A percentile compares a stretch with the other conserved stretches of the same genome.
Evolutionary conservation across 1,140 invertebrate genomes (phyloP).

Genomic region (Drosophila bocqueti): DNA sequence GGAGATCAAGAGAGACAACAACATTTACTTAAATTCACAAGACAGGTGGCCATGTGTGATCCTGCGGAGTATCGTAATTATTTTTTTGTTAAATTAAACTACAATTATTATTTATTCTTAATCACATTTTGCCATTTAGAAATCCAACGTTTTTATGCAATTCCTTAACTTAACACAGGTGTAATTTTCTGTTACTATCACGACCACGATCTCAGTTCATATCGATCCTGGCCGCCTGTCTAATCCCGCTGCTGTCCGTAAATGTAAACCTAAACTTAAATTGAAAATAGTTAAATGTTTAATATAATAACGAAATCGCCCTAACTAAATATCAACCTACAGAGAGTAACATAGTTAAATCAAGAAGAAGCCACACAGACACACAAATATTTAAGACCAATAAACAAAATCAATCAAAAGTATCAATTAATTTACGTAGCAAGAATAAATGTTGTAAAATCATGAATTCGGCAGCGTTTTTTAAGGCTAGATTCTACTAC

Average conservation of each 20-base stretch:
- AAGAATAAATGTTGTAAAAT: conserved; percentile 1
- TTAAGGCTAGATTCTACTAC: conserved; percentile 53
- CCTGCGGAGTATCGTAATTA: conserved; percentile 2
- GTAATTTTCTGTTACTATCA: conserved; percentile 2
- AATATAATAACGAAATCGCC: conserved; percentile 48
- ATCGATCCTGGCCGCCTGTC: conserved; percentile 14
- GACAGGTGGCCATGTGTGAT: conserved; percentile 1
- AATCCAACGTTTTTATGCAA: not conserved
- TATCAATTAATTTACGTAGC: conserved; percentile 56
- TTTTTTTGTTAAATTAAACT: not conserved
- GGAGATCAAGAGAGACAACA: not conserved
- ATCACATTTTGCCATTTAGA: not conserved
- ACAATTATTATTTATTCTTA: conserved; percentile 4
- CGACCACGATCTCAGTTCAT: conserved; percentile 20
- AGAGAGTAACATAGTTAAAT: conserved; percentile 69
- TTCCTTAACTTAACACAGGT: not conserved
- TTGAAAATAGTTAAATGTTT: conserved; percentile 71
- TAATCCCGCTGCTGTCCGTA: conserved; percentile 32
- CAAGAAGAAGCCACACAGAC: conserved; percentile 14
- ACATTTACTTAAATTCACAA: conserved; percentile 9
- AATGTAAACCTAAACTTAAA: conserved; percentile 39
- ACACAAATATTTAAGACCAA: conserved; percentile 62
- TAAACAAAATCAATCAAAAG: conserved; percentile 60
- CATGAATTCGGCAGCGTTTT: conserved; percentile 13
- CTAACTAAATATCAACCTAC: conserved; percentile 63